A percentile compares a stretch with the other conserved stretches of the same genome.
These are phyloP conservation scores for Aleiodes sp. DNA, from an alignment of 1,140 invertebrate genomes.

Conservation along the genomic window DNA sequence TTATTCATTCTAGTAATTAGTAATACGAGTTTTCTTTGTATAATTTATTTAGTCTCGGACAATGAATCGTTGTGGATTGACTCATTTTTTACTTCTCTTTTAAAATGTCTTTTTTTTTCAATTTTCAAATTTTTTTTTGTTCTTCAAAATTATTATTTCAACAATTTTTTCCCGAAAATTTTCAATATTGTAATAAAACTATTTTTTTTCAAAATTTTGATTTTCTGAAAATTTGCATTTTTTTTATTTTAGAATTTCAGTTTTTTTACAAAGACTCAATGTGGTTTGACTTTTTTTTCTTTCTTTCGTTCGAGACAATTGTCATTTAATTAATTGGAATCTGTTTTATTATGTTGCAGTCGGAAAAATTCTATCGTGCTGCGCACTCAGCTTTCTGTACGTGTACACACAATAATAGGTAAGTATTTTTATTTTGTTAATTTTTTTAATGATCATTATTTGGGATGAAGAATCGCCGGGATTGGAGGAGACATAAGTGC, in stretches of 20 bases:
- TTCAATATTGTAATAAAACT: too few species aligned
- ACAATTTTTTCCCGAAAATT: not conserved
- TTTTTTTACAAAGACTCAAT: too few species aligned
- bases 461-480: not conserved
- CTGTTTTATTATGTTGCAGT: constrained; percentile 75
- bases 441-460: not conserved
- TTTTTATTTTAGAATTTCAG: too few species aligned
- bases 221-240: too few species aligned
- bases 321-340: constrained; percentile 6
- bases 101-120: too few species aligned
- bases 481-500: not conserved
- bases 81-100: too few species aligned
- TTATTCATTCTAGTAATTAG: constrained; percentile 51
- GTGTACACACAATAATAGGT: constrained; percentile 98
- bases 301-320: not conserved
- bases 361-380: constrained; percentile 97
- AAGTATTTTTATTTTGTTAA: constrained; percentile 63
- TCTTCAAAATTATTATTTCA: not conserved
- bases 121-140: too few species aligned
- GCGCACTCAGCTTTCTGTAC: constrained; percentile 93
- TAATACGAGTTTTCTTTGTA: constrained; percentile 8
- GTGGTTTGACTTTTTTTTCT: too few species aligned
- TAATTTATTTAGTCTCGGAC: constrained; percentile 41
- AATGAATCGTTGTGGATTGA: too few species aligned
- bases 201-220: too few species aligned